These are phyloP conservation scores for Regulus satrapa DNA, from an alignment of 2,113 vertebrate genomes.

Conservation along the genomic window DNA sequence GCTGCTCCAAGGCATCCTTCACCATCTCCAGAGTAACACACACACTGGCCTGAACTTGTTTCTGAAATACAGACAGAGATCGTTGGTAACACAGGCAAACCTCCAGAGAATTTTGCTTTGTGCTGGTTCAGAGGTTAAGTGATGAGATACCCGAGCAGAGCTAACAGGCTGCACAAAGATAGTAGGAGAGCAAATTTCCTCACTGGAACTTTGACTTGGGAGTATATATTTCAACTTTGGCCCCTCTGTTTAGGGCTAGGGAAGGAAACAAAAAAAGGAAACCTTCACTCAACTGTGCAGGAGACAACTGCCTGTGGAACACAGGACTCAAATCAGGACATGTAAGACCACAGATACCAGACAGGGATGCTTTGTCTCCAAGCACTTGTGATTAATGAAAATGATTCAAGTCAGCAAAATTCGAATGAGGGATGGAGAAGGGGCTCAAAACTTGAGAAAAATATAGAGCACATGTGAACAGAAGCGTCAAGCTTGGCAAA, in stretches of 20 bases:
- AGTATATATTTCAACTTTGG: neutral
- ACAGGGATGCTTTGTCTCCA: neutral
- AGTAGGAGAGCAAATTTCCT: neutral
- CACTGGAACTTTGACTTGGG: neutral
- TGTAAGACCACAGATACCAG: neutral
- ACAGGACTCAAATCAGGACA: neutral
- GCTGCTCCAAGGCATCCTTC: constrained; percentile 87
- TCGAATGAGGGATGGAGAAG: neutral
- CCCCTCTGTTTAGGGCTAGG: neutral
- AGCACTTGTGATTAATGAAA: neutral
- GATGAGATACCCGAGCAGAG: neutral
- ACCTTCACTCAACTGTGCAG: neutral
- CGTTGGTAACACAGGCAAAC: neutral
- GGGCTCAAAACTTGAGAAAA: neutral
- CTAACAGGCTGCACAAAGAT: neutral
- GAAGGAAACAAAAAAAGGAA: neutral
- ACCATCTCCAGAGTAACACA: constrained; percentile 85
- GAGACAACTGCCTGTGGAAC: neutral
- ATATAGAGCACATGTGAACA: neutral
- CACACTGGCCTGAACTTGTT: constrained; percentile 86
- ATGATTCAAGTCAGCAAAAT: neutral
- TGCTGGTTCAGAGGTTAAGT: neutral
- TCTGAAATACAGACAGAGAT: constrained; percentile 69
- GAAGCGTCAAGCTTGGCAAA: neutral
- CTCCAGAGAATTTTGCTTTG: neutral